Percentiles rank a stretch among this genome's conserved stretches.
Conservation (phyloP, 2,888 invertebrate species). For the Ectemnius cavifrons region DNA sequence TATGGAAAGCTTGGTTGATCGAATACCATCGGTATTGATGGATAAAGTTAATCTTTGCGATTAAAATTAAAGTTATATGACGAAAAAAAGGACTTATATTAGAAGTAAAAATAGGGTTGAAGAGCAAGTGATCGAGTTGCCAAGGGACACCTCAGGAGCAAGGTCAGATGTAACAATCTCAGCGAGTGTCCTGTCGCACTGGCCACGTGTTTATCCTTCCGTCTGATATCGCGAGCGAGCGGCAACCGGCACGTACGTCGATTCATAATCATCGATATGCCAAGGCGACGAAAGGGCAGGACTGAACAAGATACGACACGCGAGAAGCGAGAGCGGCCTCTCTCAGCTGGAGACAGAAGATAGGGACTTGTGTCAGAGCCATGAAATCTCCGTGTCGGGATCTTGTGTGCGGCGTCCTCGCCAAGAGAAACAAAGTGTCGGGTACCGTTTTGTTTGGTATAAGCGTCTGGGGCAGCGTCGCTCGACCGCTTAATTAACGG, state of each 20-base stretch:
- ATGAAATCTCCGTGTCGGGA: not conserved
- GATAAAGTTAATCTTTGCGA: no score
- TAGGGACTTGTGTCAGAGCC: not conserved
- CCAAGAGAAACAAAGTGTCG: slow-evolving; percentile 5
- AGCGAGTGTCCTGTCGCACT: no score
- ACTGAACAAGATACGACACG: slow-evolving; percentile 5
- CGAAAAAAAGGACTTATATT: no score
- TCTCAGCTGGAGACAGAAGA: not conserved
- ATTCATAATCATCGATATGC: slow-evolving; percentile 4
- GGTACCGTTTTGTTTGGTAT: slow-evolving; percentile 8
- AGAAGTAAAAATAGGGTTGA: no score
- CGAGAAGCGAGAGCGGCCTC: not conserved
- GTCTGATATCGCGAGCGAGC: not conserved
- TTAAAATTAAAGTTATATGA: no score
- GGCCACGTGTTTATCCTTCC: slow-evolving; percentile 1
- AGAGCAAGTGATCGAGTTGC: no score
- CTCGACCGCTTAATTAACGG: slow-evolving; percentile 7
- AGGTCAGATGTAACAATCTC: no score
- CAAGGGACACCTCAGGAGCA: no score
- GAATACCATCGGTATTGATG: no score
- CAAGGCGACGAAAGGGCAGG: not conserved
- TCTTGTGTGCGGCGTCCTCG: slow-evolving; percentile 5
- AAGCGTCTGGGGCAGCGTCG: not conserved
- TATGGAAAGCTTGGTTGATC: no score
- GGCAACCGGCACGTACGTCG: not conserved